Conservation (phyloP, 2,797 vertebrate species). For the Neosilurus hyrtlii region DNA sequence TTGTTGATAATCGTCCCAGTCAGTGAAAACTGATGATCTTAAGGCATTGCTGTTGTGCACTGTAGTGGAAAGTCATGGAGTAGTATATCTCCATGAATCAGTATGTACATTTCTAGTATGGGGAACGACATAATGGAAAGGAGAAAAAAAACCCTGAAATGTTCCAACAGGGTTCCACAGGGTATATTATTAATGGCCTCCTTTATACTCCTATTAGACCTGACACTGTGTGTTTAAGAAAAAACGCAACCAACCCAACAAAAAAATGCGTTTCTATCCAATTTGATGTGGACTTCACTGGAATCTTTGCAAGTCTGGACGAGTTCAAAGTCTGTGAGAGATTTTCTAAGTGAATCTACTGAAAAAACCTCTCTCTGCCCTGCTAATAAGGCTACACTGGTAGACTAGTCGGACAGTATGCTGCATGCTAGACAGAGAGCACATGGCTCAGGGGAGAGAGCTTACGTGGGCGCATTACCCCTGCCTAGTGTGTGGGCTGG, state of each 20-base stretch:
- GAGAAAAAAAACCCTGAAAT: neutral
- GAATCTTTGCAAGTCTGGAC: constrained; percentile 34
- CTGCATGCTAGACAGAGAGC: constrained; percentile 38
- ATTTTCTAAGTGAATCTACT: neutral
- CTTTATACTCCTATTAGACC: neutral
- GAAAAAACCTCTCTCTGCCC: neutral
- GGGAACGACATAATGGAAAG: constrained; percentile 26
- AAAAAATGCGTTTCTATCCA: constrained; percentile 10
- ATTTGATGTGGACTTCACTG: constrained; percentile 28
- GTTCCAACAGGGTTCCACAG: neutral
- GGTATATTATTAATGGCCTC: neutral
- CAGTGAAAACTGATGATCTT: constrained; percentile 55
- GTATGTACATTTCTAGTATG: constrained; percentile 37
- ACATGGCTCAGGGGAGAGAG: constrained; percentile 56
- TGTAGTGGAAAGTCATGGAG: constrained; percentile 43
- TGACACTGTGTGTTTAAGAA: constrained; percentile 5
- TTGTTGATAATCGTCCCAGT: constrained; percentile 56
- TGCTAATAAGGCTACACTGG: constrained; percentile 16
- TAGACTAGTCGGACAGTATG: constrained; percentile 35
- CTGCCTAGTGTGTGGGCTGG: constrained; percentile 62
- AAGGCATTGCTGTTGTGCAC: constrained; percentile 52
- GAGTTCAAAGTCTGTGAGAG: constrained; percentile 3
- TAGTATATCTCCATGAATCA: constrained; percentile 44
- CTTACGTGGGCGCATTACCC: constrained; percentile 59
- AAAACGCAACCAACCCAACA: neutral